Conservation (phyloP, 2,113 vertebrate genomes). For the Uropsilus gracilis region DNA sequence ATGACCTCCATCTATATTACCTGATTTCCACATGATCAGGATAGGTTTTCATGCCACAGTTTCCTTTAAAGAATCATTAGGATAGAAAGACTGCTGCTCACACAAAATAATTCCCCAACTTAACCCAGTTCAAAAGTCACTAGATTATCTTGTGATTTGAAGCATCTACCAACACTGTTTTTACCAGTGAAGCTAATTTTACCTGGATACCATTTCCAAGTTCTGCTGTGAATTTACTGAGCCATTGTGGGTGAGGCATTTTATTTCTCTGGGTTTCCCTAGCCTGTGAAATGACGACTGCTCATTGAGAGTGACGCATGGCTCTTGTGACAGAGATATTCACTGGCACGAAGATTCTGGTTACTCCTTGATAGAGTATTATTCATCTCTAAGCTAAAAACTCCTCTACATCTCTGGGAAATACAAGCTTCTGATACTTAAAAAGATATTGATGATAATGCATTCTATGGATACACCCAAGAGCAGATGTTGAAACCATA, state of each 20-base stretch:
- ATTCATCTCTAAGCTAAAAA: background rate
- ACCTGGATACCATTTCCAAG: background rate
- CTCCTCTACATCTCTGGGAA: background rate
- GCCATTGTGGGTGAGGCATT: background rate
- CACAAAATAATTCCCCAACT: background rate
- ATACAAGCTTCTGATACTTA: background rate
- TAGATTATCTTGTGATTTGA: background rate
- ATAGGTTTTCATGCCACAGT: background rate
- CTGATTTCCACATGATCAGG: background rate
- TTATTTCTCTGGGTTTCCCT: background rate
- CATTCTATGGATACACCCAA: background rate
- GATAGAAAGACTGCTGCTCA: slow-evolving; percentile 5
- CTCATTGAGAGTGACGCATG: background rate
- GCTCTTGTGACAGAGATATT: background rate
- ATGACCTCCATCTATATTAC: slow-evolving; percentile 1
- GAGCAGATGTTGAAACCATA: background rate
- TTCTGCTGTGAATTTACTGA: background rate
- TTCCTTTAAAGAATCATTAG: background rate
- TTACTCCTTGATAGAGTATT: background rate
- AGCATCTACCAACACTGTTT: background rate
- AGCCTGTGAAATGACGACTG: background rate
- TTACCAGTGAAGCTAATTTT: background rate
- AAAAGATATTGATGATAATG: background rate
- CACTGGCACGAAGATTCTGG: background rate
- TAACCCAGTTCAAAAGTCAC: background rate